A percentile compares a stretch with the other conserved stretches of the same genome.
Conservation (phyloP, 2,113 vertebrate genomes). For the Scartelaos histophorus region DNA sequence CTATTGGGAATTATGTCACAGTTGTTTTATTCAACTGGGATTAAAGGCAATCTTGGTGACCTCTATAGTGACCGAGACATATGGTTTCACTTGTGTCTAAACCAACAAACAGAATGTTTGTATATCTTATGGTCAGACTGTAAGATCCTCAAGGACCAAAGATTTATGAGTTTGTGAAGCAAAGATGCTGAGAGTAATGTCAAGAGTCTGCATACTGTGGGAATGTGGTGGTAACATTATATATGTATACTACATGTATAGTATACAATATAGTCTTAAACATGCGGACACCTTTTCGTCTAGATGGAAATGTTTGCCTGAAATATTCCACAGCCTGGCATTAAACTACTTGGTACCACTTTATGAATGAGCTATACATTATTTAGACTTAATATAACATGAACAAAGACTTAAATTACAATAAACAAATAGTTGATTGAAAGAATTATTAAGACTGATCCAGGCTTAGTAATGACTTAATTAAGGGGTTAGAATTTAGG, state of each 20-base stretch:
- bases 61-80: conserved; percentile 51
- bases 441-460: no score
- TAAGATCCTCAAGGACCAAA: conserved; percentile 58
- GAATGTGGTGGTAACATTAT: conserved; percentile 21
- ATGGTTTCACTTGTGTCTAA: conserved; percentile 74
- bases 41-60: conserved; percentile 36
- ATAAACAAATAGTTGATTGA: no score
- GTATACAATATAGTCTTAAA: neutral
- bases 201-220: conserved; percentile 31
- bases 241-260: neutral
- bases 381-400: no score
- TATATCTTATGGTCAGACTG: conserved; percentile 69
- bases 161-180: conserved; percentile 61
- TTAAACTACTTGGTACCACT: neutral
- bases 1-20: conserved; percentile 51
- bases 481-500: no score
- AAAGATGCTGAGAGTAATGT: conserved; percentile 41
- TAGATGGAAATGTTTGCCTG: neutral
- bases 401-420: no score
- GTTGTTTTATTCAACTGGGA: conserved; percentile 30
- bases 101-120: conserved; percentile 71
- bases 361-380: no score
- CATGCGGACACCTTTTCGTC: neutral
- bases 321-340: conserved; percentile 20
- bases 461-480: no score